Base-by-base conservation (phyloP, 2,797 vertebrate genomes). In the Onychomys torridus region DNA sequence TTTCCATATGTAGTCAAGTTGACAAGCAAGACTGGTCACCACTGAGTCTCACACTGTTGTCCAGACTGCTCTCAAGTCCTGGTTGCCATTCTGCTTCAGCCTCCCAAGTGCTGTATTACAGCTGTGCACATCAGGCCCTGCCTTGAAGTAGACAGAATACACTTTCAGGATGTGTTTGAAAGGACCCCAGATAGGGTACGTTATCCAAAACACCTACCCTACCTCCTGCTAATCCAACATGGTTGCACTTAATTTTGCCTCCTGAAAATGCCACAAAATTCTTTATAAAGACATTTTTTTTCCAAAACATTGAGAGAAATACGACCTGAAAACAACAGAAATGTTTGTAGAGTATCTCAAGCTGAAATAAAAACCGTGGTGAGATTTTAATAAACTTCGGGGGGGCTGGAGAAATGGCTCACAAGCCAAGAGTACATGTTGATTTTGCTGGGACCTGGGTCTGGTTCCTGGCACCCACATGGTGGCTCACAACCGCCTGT, bases 221-320 rank as follows among this genome's bases (percentile, higher is more conserved):
- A 37, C 13, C 40, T 61, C 57, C 52, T 55, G 5, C 17, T 65
- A 87, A 43, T 46, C 59, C 76, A 71, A 12, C 7, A 4, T 73
- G 25, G 84, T 12, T 82, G 49, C 85, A 43, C 32, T 92, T 77
- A 55, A 84, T 27, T 69, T 90, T 89, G 89, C 11, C 34, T 86
- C n/a, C 87, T 85, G 32, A 88, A 87, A 91, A 69, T 75, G 57
- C 32, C 55, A 75, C 61, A 86, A 86, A 78, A 89, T 46, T 43
- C 76, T 79, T 94, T 83, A 90, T 69, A 65, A 94, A 90, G n/a
- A 82, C 37, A 75, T 59, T 29, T n/a, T 95, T 87, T n/a, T 95
- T n/a, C 84, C 46, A 90, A 84, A 92, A 90, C 63, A 40, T 67
- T 34, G 40, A 97, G 46, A 90, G 69, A 96, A 96, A 91, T 21